These are phyloP conservation scores for Gouania willdenowi DNA, from an alignment of 2,797 vertebrate genomes.

Conservation along the genomic window DNA sequence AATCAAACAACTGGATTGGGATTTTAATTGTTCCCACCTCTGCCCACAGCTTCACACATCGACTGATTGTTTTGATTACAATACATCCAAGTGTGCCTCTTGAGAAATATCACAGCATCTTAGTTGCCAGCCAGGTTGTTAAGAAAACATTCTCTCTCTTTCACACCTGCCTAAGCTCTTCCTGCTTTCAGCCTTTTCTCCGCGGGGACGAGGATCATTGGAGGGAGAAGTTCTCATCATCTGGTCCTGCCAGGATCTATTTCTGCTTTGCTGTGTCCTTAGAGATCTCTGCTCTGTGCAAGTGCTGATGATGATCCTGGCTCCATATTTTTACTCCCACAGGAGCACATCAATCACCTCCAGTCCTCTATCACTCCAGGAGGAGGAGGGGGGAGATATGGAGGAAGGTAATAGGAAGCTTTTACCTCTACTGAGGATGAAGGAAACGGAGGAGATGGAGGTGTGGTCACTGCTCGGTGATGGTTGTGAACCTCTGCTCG, in stretches of 20 bases:
- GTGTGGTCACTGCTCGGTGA: not conserved
- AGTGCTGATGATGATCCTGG: constrained; percentile 47
- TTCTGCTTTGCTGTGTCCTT: constrained; percentile 50
- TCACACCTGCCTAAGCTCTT: constrained; percentile 8
- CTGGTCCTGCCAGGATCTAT: constrained; percentile 45
- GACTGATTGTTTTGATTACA: constrained; percentile 17
- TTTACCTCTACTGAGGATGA: constrained; percentile 15
- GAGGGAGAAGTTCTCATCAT: constrained; percentile 52
- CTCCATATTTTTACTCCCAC: constrained; percentile 48
- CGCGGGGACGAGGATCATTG: constrained; percentile 34
- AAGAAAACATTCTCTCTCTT: constrained; percentile 14
- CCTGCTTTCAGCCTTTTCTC: constrained; percentile 15
- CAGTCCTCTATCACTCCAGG: constrained; percentile 29
- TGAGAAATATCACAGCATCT: constrained; percentile 18
- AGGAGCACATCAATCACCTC: constrained; percentile 66
- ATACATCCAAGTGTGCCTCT: constrained; percentile 6
- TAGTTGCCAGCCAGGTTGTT: constrained; percentile 12
- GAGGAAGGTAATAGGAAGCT: constrained; percentile 3
- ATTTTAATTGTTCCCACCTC: constrained; percentile 12
- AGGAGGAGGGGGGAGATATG: not conserved
- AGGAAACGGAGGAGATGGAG: not conserved
- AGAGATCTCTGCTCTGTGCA: constrained; percentile 53
- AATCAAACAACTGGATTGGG: constrained; percentile 22
- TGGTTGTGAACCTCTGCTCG: constrained; percentile 25
- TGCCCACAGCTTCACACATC: constrained; percentile 6